phyloP scores from a whole-genome alignment of 2,113 vertebrate species.

The Pseudolaguvia tuberculata region DNA sequence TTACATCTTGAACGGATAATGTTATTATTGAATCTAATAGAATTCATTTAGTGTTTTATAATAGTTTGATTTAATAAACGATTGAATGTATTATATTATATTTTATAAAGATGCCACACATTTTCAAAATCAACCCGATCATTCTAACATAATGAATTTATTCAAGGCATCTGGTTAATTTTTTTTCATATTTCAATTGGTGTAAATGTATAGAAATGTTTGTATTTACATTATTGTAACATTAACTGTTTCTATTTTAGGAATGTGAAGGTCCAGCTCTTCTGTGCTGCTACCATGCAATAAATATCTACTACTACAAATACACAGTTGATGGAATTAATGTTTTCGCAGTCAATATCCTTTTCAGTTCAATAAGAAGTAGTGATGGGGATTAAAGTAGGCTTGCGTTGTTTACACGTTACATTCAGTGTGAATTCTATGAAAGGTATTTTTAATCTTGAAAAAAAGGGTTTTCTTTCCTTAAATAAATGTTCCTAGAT shows the following conservation, averaged over 20 bases:
- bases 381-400: not conserved
- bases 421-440: not conserved
- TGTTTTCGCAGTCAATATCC: conserved; percentile 79
- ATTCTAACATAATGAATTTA: too few species aligned
- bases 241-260: conserved; percentile 32
- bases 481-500: conserved; percentile 65
- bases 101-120: too few species aligned
- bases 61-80: too few species aligned
- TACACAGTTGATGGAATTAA: conserved; percentile 76
- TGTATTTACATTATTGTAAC: not conserved
- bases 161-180: too few species aligned
- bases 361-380: conserved; percentile 30
- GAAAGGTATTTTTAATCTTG: not conserved
- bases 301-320: conserved; percentile 83
- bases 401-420: not conserved
- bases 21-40: too few species aligned
- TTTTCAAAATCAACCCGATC: too few species aligned
- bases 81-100: too few species aligned
- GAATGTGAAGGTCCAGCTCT: conserved; percentile 59
- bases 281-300: conserved; percentile 71
- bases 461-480: conserved; percentile 40
- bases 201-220: not conserved
- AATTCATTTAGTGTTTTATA: too few species aligned
- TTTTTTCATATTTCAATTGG: too few species aligned
- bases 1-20: too few species aligned